A percentile compares a stretch with the other conserved stretches of the same genome.
phyloP scores from a whole-genome alignment of 2,113 vertebrate genomes.

The Brienomyrus brachyistius region DNA sequence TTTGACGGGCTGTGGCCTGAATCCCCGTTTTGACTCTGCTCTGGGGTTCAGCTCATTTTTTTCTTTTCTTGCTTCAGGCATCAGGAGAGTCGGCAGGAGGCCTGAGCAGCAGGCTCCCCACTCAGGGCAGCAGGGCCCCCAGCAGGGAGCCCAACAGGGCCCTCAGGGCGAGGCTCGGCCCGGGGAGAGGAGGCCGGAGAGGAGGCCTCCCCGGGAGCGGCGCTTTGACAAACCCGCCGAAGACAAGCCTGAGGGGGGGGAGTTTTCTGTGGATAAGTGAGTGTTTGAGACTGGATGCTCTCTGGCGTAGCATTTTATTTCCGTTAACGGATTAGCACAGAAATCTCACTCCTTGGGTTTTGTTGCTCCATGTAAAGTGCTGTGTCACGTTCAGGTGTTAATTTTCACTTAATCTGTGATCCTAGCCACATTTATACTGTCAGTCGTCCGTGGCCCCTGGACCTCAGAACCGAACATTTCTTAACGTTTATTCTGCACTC shows the following conservation, averaged over 20 bases:
- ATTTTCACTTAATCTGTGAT: neutral
- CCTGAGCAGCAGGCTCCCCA: constrained; percentile 71
- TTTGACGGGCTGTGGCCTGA: neutral
- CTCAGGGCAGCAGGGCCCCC: constrained; percentile 45
- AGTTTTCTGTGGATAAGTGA: constrained; percentile 94
- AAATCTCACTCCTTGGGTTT: neutral
- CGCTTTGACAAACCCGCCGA: constrained; percentile 83
- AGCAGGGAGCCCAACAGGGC: constrained; percentile 58
- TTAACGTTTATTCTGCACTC: neutral
- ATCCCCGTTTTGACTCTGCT: neutral
- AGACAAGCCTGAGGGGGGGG: constrained; percentile 89
- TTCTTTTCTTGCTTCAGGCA: constrained; percentile 59
- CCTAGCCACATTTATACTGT: neutral
- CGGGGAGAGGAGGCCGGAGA: constrained; percentile 80
- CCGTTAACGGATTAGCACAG: neutral
- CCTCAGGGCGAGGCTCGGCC: constrained; percentile 82
- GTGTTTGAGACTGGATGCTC: constrained; percentile 23
- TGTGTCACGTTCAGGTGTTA: neutral
- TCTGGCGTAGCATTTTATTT: neutral
- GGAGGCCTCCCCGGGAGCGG: constrained; percentile 81
- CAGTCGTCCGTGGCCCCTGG: neutral
- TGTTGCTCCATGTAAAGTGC: neutral
- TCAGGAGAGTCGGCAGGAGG: constrained; percentile 87
- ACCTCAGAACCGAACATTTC: neutral
- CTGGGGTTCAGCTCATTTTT: constrained; percentile 9